phyloP scores from a whole-genome alignment of 1,140 invertebrate species.

The Cydia strobilella region DNA sequence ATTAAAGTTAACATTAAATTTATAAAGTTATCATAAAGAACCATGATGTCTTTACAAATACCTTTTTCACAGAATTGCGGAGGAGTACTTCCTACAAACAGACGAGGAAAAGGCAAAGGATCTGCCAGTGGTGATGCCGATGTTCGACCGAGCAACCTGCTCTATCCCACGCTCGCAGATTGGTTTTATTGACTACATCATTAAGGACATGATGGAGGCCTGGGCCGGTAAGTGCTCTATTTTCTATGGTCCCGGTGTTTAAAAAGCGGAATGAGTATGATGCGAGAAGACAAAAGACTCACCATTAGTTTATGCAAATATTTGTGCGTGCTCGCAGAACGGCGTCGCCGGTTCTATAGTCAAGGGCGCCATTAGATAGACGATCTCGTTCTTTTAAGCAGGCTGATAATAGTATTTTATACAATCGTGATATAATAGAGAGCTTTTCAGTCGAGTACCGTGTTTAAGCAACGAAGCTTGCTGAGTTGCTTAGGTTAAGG shows the following conservation, averaged over 20 bases:
- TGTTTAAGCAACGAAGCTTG: too few species aligned
- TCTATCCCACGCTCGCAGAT: conserved; percentile 98
- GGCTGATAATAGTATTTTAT: too few species aligned
- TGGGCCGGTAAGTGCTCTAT: conserved; percentile 92
- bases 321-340: too few species aligned
- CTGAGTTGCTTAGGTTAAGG: too few species aligned
- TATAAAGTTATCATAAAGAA: background rate
- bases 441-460: too few species aligned
- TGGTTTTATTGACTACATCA: conserved; percentile 97
- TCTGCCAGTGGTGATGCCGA: conserved; percentile 97
- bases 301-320: too few species aligned
- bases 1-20: background rate
- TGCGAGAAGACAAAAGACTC: too few species aligned
- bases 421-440: too few species aligned
- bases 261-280: too few species aligned
- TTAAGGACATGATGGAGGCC: conserved; percentile 97
- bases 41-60: background rate
- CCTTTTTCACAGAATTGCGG: conserved; percentile 82
- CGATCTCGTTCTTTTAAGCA: too few species aligned
- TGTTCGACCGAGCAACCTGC: conserved; percentile 95
- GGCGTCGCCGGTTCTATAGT: too few species aligned
- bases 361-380: too few species aligned
- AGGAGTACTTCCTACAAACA: conserved; percentile 97
- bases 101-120: conserved; percentile 94
- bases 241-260: background rate